Percentiles rank a stretch among this genome's conserved stretches.
phyloP scores from a whole-genome alignment of 2,888 invertebrate species.

The Epirrhoe tristata region DNA sequence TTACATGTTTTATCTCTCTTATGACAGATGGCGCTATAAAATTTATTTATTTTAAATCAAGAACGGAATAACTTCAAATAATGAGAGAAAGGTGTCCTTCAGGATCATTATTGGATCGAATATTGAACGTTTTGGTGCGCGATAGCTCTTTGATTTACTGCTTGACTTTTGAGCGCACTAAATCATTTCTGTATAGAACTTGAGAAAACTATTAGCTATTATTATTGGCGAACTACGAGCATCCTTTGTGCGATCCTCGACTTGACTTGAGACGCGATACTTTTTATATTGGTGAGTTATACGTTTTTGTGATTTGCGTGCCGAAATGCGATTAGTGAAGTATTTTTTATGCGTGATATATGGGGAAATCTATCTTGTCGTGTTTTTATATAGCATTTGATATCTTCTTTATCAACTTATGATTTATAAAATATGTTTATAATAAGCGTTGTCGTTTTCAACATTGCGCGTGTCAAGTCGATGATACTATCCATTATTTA shows the following conservation, averaged over 20 bases:
- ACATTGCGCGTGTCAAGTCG: no score
- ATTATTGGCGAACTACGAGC: constrained; percentile 77
- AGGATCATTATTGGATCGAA: constrained; percentile 66
- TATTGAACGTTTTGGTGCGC: constrained; percentile 65
- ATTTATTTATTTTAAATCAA: constrained; percentile 81
- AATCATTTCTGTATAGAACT: constrained; percentile 82
- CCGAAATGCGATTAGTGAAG: constrained; percentile 65
- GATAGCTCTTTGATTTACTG: constrained; percentile 80
- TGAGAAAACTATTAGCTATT: constrained; percentile 84
- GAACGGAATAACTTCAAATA: constrained; percentile 71
- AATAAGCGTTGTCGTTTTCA: constrained; percentile 5
- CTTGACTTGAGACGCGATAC: constrained; percentile 52
- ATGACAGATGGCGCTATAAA: constrained; percentile 83
- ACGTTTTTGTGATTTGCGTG: constrained; percentile 71
- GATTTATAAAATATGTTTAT: constrained; percentile 17
- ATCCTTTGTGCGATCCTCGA: constrained; percentile 67
- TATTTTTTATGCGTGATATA: constrained; percentile 54
- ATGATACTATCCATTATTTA: no score
- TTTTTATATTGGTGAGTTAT: constrained; percentile 67
- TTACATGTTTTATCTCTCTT: constrained; percentile 75
- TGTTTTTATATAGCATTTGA: constrained; percentile 46
- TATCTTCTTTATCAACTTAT: constrained; percentile 53
- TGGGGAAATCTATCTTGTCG: constrained; percentile 48
- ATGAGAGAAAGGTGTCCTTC: constrained; percentile 76
- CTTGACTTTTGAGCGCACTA: constrained; percentile 79